phyloP scores from a whole-genome alignment of 2,797 vertebrate genomes.

The Coendou prehensilis region DNA sequence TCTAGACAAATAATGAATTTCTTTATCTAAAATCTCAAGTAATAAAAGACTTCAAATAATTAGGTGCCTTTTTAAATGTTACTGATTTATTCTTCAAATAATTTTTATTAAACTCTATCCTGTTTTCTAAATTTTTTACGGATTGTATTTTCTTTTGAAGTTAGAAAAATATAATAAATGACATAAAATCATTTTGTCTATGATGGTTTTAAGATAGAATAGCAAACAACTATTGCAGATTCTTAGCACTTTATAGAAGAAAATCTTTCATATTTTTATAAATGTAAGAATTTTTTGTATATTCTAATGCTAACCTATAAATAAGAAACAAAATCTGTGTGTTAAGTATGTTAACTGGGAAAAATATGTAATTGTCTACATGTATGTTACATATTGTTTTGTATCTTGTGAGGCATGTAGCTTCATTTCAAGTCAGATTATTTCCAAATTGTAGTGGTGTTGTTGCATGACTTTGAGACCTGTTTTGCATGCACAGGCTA shows the following conservation, averaged over 20 bases:
- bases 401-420: slow-evolving; percentile 82
- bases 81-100: slow-evolving; percentile 41
- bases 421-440: slow-evolving; percentile 88
- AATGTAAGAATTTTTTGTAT: slow-evolving; percentile 38
- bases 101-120: slow-evolving; percentile 54
- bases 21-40: slow-evolving; percentile 49
- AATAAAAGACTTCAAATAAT: slow-evolving; percentile 50
- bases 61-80: slow-evolving; percentile 38
- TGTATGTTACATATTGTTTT: slow-evolving; percentile 78
- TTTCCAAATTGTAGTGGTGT: slow-evolving; percentile 86
- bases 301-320: slow-evolving; percentile 7
- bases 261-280: slow-evolving; percentile 53
- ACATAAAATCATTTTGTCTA: not conserved
- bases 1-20: slow-evolving; percentile 33
- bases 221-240: slow-evolving; percentile 18
- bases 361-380: slow-evolving; percentile 73
- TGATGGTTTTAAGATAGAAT: slow-evolving; percentile 33
- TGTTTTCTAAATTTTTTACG: slow-evolving; percentile 52
- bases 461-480: slow-evolving; percentile 90
- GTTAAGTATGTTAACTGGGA: slow-evolving; percentile 44
- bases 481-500: slow-evolving; percentile 94
- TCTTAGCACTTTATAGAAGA: slow-evolving; percentile 35
- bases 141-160: slow-evolving; percentile 63
- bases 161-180: slow-evolving; percentile 29
- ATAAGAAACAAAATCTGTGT: slow-evolving; percentile 55